A percentile compares a stretch with the other conserved stretches of the same genome.
Evolutionary conservation across 2,888 invertebrate species (phyloP).

Genomic region (Machimus rusticus): DNA sequence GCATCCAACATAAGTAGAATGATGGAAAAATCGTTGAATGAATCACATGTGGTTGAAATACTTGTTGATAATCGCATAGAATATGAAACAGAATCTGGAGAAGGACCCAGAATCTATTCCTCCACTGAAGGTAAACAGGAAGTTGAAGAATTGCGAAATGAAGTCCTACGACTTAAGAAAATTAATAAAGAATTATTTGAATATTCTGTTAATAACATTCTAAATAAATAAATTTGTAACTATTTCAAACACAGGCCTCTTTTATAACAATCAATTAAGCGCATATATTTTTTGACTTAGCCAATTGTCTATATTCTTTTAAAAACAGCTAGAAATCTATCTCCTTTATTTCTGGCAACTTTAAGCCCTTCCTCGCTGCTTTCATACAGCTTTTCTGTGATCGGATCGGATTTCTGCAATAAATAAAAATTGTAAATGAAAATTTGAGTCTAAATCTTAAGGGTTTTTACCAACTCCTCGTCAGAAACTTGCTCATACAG

Average conservation of each 20-base stretch:
- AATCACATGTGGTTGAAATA: conserved; percentile 41
- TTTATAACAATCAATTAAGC: too few relatives aligned
- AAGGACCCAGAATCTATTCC: not conserved
- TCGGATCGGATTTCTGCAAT: conserved; percentile 76
- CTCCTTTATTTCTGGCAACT: conserved; percentile 93
- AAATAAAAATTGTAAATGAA: not conserved
- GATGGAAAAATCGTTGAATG: conserved; percentile 60
- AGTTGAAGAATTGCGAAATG: conserved; percentile 59
- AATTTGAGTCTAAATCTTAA: not conserved
- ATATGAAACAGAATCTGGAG: not conserved
- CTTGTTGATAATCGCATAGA: conserved; percentile 43
- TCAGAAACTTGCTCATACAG: conserved; percentile 80
- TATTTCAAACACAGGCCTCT: not conserved
- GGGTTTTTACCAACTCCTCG: conserved; percentile 74
- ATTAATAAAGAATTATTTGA: conserved; percentile 70
- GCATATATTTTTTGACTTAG: not conserved
- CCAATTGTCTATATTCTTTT: conserved; percentile 63
- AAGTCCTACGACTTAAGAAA: conserved; percentile 66
- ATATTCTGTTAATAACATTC: conserved; percentile 64
- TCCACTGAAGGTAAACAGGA: conserved; percentile 38
- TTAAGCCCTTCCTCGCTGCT: conserved; percentile 99
- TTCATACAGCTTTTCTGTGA: conserved; percentile 88
- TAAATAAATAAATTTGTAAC: conserved; percentile 49
- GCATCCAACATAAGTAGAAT: conserved; percentile 71
- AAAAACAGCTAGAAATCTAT: conserved; percentile 92